phyloP scores from a whole-genome alignment of 2,797 vertebrate species.

The Paramormyrops hopkinsi region DNA sequence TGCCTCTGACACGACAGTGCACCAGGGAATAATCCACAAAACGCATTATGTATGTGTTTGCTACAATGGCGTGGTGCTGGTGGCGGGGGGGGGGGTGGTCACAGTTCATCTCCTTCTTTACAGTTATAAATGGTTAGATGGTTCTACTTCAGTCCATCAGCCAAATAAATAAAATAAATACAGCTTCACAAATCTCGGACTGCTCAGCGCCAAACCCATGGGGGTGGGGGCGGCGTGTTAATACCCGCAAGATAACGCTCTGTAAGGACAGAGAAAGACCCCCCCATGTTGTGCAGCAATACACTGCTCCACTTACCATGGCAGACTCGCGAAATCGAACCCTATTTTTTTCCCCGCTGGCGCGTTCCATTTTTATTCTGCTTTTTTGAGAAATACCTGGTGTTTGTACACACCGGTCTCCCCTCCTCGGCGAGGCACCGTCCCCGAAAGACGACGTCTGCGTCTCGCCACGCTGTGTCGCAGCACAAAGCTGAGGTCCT shows the following conservation, averaged over 20 bases:
- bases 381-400: background rate
- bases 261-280: background rate
- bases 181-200: background rate
- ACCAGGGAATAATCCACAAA: constrained; percentile 8
- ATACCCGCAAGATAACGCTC: background rate
- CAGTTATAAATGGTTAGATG: constrained; percentile 26
- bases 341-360: background rate
- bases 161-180: background rate
- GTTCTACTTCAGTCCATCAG: constrained; percentile 10
- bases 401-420: background rate
- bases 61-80: background rate
- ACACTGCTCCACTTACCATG: background rate
- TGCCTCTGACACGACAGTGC: background rate
- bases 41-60: constrained; percentile 14
- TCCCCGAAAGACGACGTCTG: background rate
- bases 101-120: constrained; percentile 2
- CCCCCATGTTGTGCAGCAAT: background rate
- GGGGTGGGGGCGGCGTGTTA: background rate
- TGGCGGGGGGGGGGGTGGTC: background rate
- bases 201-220: background rate
- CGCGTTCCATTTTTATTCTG: background rate
- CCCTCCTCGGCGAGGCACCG: background rate
- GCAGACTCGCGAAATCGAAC: background rate
- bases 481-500: background rate
- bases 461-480: background rate